Base-by-base conservation (phyloP, 2,797 vertebrate genomes). In the Lates japonicus region DNA sequence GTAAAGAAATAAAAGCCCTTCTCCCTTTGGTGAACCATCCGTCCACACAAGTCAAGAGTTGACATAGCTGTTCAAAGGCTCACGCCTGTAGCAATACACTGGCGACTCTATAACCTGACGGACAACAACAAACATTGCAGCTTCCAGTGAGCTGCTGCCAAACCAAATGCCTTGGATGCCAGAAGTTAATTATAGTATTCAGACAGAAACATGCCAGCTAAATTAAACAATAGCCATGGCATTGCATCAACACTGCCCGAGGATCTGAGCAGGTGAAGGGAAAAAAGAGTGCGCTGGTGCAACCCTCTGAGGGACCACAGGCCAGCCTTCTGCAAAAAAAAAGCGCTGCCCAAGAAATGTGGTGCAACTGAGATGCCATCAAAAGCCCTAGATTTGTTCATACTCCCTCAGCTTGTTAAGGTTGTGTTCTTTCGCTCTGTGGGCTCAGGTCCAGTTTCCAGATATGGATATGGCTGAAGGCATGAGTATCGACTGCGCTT, bases 171-270 rank as follows among this genome's bases (percentile, higher is more conserved):
- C 82, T 87, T 66, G n/a, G 37, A 75, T 73, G 93, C 92, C 92
- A 94, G 88, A 87, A 80, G 64, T 65, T n/a, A n/a, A 49, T 79
- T 78, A 70, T 70, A 79, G 86, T 72, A 76, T 85, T 91, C 83
- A 92, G 90, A 93, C 92, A 83, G 90, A 91, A 92, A 94, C 92
- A 94, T 89, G 91, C 88, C 91, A 87, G 84, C 78, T 78, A 91
- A 93, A 93, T 92, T 89, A 92, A 95, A 95, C 94, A 95, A 94
- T 94, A 93, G 95, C 90, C 79, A 88, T 92, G 92, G 90, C 92
- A 90, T 74, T 66, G 70, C 83, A 93, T 92, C 88, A 88, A 89
- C 90, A 89, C 86, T 87, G 88, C 84, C 70, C 80, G 65, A 71
- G 75, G 80, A 80, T 71, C 72, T 25, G 29, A 78, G 76, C 65